phyloP scores from a whole-genome alignment of 2,113 vertebrate species.

The Recurvirostra avosetta region DNA sequence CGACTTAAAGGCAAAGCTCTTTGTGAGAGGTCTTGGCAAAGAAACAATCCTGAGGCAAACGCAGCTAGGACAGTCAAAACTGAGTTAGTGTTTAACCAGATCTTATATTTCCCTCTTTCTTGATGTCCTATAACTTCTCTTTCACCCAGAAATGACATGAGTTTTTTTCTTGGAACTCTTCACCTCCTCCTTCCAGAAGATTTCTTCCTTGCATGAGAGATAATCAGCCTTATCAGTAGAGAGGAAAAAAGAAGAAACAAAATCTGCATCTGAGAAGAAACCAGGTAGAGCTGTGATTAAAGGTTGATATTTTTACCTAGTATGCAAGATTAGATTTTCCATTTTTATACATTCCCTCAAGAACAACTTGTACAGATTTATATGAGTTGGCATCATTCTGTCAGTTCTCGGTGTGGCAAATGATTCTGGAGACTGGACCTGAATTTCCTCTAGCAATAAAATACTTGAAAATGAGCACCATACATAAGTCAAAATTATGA shows the following conservation, averaged over 20 bases:
- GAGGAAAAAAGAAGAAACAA: not conserved
- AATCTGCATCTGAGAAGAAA: not conserved
- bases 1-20: not conserved
- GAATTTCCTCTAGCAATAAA: not conserved
- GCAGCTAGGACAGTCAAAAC: not conserved
- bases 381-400: conserved; percentile 26
- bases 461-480: not conserved
- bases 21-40: not conserved
- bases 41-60: not conserved
- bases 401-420: conserved; percentile 4
- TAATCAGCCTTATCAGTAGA: not conserved
- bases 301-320: conserved; percentile 23
- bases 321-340: conserved; percentile 23
- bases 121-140: not conserved
- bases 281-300: conserved; percentile 37
- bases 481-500: not conserved
- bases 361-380: conserved; percentile 30
- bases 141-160: not conserved
- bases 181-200: not conserved
- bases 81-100: not conserved
- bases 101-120: not conserved
- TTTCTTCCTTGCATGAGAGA: not conserved
- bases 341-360: conserved; percentile 17
- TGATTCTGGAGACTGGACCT: not conserved
- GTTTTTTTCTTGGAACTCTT: not conserved